phyloP scores from a whole-genome alignment of 2,797 vertebrate genomes.

The Dipus sagitta region DNA sequence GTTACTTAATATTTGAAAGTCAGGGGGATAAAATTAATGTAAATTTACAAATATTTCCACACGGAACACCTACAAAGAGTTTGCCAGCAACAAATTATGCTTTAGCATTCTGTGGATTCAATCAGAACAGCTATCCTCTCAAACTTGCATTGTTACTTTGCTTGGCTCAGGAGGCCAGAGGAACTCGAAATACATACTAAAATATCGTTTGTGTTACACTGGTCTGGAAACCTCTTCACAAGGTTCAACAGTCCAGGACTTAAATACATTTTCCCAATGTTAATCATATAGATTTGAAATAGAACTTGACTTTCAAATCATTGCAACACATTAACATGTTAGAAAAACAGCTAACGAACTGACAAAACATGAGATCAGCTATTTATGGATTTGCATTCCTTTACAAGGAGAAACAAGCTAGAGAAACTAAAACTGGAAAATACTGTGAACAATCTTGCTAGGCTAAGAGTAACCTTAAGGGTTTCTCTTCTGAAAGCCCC shows the following conservation, averaged over 20 bases:
- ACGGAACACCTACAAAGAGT: conserved; percentile 15
- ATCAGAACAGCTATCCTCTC: conserved; percentile 80
- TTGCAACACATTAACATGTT: conserved; percentile 48
- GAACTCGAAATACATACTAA: conserved; percentile 57
- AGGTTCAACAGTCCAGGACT: conserved; percentile 26
- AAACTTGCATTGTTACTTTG: conserved; percentile 75
- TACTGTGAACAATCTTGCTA: conserved; percentile 58
- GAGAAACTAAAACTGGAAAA: conserved; percentile 69
- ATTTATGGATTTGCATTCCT: conserved; percentile 78
- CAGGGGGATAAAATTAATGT: conserved; percentile 58
- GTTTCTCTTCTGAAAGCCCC: conserved; percentile 56
- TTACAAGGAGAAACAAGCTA: conserved; percentile 69
- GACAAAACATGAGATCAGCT: conserved; percentile 85
- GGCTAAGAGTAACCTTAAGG: conserved; percentile 61
- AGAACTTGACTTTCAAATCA: conserved; percentile 54
- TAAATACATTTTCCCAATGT: conserved; percentile 49
- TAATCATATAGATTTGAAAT: conserved; percentile 62
- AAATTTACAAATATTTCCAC: conserved; percentile 52
- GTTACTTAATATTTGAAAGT: conserved; percentile 70
- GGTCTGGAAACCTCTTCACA: conserved; percentile 63
- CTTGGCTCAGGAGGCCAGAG: conserved; percentile 59
- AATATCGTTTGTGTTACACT: conserved; percentile 8
- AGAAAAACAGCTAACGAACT: conserved; percentile 64
- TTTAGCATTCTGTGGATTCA: conserved; percentile 75
- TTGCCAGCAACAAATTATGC: conserved; percentile 37